Percentiles rank a stretch among this genome's conserved stretches.
These are phyloP conservation scores for Forbesichthys papilliferus DNA, from an alignment of 2,113 vertebrate genomes.

Conservation along the genomic window DNA sequence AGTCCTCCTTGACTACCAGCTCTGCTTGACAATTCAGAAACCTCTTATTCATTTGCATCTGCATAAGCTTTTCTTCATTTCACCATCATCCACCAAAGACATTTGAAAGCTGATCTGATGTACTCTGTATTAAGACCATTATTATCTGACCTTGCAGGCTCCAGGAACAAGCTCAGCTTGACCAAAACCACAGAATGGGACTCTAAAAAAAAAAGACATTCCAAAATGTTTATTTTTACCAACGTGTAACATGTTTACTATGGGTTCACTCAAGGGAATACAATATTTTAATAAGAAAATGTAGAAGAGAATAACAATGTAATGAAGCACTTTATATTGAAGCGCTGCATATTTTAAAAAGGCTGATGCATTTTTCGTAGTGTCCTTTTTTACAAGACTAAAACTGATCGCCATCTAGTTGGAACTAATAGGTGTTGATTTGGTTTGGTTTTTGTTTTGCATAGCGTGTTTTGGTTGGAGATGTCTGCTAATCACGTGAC, in stretches of 20 bases:
- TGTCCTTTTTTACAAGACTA: slow-evolving; percentile 78
- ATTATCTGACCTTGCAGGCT: slow-evolving; percentile 89
- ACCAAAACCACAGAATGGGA: slow-evolving; percentile 88
- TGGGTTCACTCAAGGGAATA: slow-evolving; percentile 84
- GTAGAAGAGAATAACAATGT: slow-evolving; percentile 77
- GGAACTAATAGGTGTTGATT: slow-evolving; percentile 60
- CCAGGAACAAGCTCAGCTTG: slow-evolving; percentile 97
- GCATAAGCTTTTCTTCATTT: no score
- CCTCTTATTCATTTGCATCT: slow-evolving; percentile 11
- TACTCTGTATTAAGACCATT: slow-evolving; percentile 67
- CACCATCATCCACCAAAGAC: neutral
- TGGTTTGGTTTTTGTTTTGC: slow-evolving; percentile 44
- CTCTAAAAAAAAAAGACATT: slow-evolving; percentile 87
- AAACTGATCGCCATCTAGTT: slow-evolving; percentile 55
- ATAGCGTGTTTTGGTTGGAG: slow-evolving; percentile 39
- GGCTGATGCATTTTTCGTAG: slow-evolving; percentile 79
- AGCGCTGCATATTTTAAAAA: slow-evolving; percentile 79
- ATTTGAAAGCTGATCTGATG: slow-evolving; percentile 23
- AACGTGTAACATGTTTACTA: slow-evolving; percentile 85
- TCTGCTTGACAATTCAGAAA: slow-evolving; percentile 30
- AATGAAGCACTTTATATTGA: slow-evolving; percentile 83
- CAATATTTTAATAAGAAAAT: slow-evolving; percentile 83
- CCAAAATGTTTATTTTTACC: slow-evolving; percentile 88
- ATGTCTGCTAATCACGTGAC: slow-evolving; percentile 31
- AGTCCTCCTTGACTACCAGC: no score